These are phyloP conservation scores for Melolontha melolontha DNA, from an alignment of 2,888 invertebrate genomes.

Conservation along the genomic window DNA sequence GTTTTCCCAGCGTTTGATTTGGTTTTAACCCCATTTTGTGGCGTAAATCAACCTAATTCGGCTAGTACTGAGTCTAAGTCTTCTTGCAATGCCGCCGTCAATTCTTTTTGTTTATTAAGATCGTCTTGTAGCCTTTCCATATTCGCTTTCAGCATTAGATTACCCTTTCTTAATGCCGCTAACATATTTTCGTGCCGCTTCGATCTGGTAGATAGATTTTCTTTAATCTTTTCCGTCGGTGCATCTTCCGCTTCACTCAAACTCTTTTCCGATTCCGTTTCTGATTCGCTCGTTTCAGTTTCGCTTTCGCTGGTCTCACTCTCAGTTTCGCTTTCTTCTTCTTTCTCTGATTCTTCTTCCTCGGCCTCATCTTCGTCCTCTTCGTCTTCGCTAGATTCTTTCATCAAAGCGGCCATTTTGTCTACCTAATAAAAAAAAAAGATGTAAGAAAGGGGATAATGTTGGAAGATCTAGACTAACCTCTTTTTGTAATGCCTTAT, in stretches of 20 bases:
- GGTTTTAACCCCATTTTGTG: constrained; percentile 5
- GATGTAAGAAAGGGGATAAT: background rate
- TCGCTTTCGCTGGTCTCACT: constrained; percentile 77
- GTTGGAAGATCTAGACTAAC: constrained; percentile 63
- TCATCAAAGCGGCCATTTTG: constrained; percentile 91
- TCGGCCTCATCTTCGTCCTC: constrained; percentile 67
- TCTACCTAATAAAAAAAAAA: constrained; percentile 73
- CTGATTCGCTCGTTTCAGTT: constrained; percentile 73
- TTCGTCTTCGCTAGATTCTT: constrained; percentile 80
- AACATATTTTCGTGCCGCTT: constrained; percentile 85
- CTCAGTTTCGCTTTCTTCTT: constrained; percentile 66
- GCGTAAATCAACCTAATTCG: constrained; percentile 76
- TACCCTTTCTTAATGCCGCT: constrained; percentile 87
- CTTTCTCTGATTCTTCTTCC: constrained; percentile 70
- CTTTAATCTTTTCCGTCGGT: constrained; percentile 75
- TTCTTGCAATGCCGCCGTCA: constrained; percentile 81
- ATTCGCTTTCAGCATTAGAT: constrained; percentile 87
- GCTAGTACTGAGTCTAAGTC: constrained; percentile 89
- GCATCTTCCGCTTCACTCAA: constrained; percentile 72
- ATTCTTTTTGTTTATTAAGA: constrained; percentile 84
- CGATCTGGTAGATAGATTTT: constrained; percentile 73
- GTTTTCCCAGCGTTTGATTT: constrained; percentile 22
- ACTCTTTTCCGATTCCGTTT: constrained; percentile 75
- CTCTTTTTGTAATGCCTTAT: constrained; percentile 85
- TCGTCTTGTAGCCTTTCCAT: constrained; percentile 90